Evolutionary conservation across 2,888 invertebrate genomes (phyloP).

Genomic region (Amblyjoppa fuscipennis): DNA sequence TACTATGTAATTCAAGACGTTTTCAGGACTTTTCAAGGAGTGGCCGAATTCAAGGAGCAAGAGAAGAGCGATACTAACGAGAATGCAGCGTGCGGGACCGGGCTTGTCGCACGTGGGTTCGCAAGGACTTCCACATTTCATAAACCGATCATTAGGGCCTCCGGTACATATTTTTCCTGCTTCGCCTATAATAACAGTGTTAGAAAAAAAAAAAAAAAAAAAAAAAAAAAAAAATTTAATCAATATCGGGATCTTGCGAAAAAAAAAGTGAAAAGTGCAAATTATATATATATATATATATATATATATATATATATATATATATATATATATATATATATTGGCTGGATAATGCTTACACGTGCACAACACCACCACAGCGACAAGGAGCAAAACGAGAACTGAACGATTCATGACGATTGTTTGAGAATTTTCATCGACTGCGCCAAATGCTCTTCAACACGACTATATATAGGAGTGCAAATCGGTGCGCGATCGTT

Average conservation of each 20-base stretch:
- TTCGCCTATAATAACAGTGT: not conserved
- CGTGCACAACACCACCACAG: not conserved
- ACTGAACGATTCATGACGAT: slow-evolving; percentile 18
- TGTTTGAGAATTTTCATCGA: slow-evolving; percentile 1
- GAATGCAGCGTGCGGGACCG: not conserved
- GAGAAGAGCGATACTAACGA: not conserved
- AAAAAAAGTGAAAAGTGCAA: not conserved
- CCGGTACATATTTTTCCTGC: not conserved
- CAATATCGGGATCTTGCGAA: not conserved
- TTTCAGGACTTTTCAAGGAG: no score
- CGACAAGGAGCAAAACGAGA: not conserved
- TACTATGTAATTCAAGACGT: not conserved
- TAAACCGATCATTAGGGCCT: not conserved
- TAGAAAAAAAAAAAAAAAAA: no score
- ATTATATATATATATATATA: not conserved
- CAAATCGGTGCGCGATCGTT: not conserved
- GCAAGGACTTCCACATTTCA: not conserved
- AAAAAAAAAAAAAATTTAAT: no score
- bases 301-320: not conserved
- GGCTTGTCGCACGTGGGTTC: not conserved
- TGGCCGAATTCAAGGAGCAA: not conserved
- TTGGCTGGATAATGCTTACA: not conserved
- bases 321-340: not conserved
- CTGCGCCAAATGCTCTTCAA: not conserved
- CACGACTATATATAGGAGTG: not conserved